Conservation (phyloP, 2,888 invertebrate species). For the Axea sp. region DNA sequence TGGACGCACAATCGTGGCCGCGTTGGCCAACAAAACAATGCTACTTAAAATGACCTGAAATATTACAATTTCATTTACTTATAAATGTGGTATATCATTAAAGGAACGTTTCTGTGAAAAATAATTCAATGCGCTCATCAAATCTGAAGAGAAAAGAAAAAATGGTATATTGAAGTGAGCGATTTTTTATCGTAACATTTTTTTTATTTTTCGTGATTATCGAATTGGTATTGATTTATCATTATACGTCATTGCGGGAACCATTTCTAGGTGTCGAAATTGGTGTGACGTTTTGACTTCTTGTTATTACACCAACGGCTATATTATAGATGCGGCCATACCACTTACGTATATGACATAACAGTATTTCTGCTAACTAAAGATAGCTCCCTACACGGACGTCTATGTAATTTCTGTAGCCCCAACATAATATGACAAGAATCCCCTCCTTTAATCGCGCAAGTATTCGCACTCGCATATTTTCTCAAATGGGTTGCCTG, state of each 20-base stretch:
- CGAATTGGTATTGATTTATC: conserved; percentile 2
- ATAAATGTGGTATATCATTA: no score
- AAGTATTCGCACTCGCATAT: conserved; percentile 1
- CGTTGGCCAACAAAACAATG: conserved; percentile 13
- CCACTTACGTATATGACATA: conserved; percentile 43
- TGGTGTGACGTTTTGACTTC: conserved; percentile 33
- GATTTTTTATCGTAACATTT: no score
- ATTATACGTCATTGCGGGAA: conserved; percentile 9
- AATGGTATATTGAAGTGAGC: no score
- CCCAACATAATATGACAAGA: conserved; percentile 16
- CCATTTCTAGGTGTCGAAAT: conserved; percentile 20
- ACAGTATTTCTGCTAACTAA: conserved; percentile 37
- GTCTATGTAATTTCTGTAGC: conserved; percentile 31
- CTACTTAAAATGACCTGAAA: conserved; percentile 39
- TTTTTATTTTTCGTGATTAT: background rate
- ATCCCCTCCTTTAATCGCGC: conserved; percentile 1
- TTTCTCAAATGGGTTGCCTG: no score
- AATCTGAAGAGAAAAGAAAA: no score
- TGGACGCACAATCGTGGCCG: conserved; percentile 32
- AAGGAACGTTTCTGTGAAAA: no score
- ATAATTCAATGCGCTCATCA: no score
- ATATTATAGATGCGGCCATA: conserved; percentile 23
- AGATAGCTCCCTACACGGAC: conserved; percentile 31
- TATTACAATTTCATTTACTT: conserved; percentile 2
- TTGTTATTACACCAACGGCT: conserved; percentile 30